phyloP scores from a whole-genome alignment of 2,888 invertebrate species.

The Apantesis nais region DNA sequence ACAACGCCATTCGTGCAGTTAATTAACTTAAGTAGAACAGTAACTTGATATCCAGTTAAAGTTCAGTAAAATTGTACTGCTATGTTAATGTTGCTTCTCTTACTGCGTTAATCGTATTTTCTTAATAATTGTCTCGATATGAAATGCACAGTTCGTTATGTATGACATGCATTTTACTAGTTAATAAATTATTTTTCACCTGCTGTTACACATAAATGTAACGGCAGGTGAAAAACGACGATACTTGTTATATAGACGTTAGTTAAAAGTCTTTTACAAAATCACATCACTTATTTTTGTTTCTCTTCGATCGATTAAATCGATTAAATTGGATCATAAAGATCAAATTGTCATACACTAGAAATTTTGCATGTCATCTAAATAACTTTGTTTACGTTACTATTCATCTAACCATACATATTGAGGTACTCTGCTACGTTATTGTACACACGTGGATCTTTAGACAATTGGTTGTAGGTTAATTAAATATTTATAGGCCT shows the following conservation, averaged over 20 bases:
- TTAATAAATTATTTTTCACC: not conserved
- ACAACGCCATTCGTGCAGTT: not conserved
- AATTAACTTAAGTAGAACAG: not conserved
- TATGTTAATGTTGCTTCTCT: constrained; percentile 14
- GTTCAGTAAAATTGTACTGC: not conserved
- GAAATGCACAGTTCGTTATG: not conserved
- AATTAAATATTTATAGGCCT: constrained; percentile 1
- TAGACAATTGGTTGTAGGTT: not conserved
- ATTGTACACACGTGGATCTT: not conserved
- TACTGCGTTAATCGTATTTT: not conserved
- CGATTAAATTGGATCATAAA: not conserved
- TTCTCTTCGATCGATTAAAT: no score
- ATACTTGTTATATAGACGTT: not conserved
- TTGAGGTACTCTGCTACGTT: not conserved
- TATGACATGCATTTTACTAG: not conserved
- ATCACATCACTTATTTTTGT: not conserved
- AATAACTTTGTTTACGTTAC: not conserved
- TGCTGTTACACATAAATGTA: not conserved
- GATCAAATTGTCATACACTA: not conserved
- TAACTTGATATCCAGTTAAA: not conserved
- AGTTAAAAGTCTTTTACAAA: not conserved
- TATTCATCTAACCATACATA: not conserved
- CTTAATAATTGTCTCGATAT: not conserved
- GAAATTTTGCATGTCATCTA: not conserved
- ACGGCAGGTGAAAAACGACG: not conserved